These are phyloP conservation scores for Campaea margaritaria DNA, from an alignment of 2,888 invertebrate species.

Conservation along the genomic window DNA sequence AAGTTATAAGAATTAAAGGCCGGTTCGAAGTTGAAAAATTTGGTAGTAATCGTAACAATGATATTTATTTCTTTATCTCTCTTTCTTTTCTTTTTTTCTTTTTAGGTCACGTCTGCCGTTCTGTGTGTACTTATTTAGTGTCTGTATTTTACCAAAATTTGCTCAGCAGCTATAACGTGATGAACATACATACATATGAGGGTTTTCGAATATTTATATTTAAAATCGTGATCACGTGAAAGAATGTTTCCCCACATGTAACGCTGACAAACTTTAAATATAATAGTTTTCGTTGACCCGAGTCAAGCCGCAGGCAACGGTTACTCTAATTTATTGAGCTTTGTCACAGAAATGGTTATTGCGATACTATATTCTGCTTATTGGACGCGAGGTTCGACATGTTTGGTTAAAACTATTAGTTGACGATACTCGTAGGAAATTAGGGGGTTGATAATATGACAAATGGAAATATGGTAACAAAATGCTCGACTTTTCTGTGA, in stretches of 20 bases:
- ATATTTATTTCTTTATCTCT: conserved; percentile 12
- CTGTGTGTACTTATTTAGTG: too few relatives aligned
- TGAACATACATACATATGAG: too few relatives aligned
- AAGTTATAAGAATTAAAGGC: conserved; percentile 41
- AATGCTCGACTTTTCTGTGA: too few relatives aligned
- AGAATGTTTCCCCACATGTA: too few relatives aligned
- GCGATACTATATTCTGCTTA: conserved; percentile 52
- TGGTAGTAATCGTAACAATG: conserved; percentile 33
- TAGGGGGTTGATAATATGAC: too few relatives aligned
- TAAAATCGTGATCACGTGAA: background rate
- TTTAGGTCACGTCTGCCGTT: too few relatives aligned
- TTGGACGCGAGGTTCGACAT: conserved; percentile 36
- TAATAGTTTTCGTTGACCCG: background rate
- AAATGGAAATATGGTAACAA: too few relatives aligned
- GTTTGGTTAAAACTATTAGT: conserved; percentile 31
- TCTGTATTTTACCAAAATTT: too few relatives aligned
- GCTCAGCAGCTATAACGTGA: too few relatives aligned
- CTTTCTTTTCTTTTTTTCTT: background rate
- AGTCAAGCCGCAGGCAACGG: conserved; percentile 6
- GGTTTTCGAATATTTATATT: background rate
- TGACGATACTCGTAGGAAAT: background rate
- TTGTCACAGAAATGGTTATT: conserved; percentile 50
- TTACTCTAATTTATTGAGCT: conserved; percentile 41
- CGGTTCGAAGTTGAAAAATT: conserved; percentile 44
- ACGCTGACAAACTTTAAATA: too few relatives aligned